These are phyloP conservation scores for Philaethria dido DNA, from an alignment of 2,888 invertebrate species.

Conservation along the genomic window DNA sequence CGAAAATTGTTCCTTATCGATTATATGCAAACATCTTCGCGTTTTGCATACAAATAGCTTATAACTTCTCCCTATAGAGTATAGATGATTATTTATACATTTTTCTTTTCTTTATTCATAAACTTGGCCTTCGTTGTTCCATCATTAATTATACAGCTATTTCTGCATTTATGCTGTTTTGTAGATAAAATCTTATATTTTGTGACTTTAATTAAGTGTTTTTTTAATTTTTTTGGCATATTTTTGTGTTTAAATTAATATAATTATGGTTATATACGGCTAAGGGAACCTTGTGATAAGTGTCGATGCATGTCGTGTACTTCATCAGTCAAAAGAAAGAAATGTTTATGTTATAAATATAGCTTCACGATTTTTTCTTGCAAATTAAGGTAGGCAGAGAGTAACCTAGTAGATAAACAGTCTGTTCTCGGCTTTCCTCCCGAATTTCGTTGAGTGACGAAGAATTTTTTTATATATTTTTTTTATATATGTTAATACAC, in stretches of 20 bases:
- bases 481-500: too few species aligned
- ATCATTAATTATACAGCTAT: conserved; percentile 24
- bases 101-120: conserved; percentile 40
- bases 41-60: conserved; percentile 39
- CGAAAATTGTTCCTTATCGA: conserved; percentile 33
- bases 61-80: conserved; percentile 27
- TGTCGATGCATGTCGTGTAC: too few species aligned
- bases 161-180: not conserved
- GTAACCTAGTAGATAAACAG: too few species aligned
- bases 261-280: too few species aligned
- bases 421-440: too few species aligned
- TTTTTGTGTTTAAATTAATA: not conserved
- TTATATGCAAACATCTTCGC: conserved; percentile 36
- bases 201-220: conserved; percentile 6
- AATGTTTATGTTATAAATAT: too few species aligned
- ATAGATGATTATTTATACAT: conserved; percentile 34
- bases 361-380: too few species aligned
- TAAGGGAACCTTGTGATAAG: too few species aligned
- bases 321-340: too few species aligned
- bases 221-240: not conserved
- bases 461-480: too few species aligned
- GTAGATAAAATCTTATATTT: conserved; percentile 21
- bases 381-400: too few species aligned
- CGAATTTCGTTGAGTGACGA: too few species aligned
- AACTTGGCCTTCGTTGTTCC: conserved; percentile 24